A percentile compares a stretch with the other conserved stretches of the same genome.
phyloP scores from a whole-genome alignment of 1,140 invertebrate genomes.

The Heliothis virescens region DNA sequence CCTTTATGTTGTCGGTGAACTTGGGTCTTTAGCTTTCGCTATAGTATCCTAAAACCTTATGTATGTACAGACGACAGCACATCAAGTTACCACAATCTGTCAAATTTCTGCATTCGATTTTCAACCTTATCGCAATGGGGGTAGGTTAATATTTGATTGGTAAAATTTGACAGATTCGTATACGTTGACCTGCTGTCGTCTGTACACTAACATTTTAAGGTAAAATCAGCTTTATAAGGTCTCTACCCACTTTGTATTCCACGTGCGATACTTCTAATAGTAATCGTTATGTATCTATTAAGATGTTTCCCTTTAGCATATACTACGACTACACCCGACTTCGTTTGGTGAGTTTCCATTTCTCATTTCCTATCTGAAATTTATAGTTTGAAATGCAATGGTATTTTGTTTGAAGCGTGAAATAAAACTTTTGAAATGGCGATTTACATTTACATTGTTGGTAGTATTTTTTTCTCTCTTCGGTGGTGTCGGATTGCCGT shows the following conservation, averaged over 20 bases:
- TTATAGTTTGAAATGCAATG: neutral
- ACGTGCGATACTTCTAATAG: neutral
- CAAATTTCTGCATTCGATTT: no score
- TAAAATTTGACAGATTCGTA: no score
- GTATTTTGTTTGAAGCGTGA: neutral
- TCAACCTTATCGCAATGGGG: no score
- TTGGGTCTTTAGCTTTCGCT: neutral
- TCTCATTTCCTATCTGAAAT: neutral
- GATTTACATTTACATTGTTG: no score
- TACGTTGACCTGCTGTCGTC: no score
- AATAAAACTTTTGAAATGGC: no score
- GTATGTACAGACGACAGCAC: no score
- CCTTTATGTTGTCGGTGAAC: no score
- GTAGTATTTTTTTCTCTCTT: no score
- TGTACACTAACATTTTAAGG: neutral
- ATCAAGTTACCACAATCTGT: no score
- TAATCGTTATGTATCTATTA: neutral
- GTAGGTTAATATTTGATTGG: no score
- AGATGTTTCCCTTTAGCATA: neutral
- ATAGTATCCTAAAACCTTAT: neutral
- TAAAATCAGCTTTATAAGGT: neutral
- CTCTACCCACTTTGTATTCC: neutral
- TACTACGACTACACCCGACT: neutral
- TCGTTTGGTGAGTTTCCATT: neutral
- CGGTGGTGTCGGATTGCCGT: no score